Percentiles rank a stretch among this genome's conserved stretches.
phyloP scores from a whole-genome alignment of 1,140 invertebrate genomes.

The Myzus persicae region DNA sequence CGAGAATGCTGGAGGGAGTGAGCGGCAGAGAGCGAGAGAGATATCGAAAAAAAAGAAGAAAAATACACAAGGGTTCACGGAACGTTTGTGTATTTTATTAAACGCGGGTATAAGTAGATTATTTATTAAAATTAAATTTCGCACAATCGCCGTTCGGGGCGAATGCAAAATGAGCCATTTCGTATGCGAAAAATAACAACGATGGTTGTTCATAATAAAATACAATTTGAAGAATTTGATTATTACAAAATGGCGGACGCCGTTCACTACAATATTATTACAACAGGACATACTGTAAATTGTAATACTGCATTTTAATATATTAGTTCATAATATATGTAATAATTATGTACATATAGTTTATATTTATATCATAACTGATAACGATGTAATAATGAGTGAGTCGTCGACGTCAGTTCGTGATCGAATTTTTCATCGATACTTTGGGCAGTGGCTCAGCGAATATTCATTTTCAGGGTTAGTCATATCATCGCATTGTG shows the following conservation, averaged over 20 bases:
- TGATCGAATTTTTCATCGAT: not conserved
- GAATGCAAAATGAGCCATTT: constrained; percentile 4
- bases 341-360: not conserved
- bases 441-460: not conserved
- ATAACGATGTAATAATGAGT: not conserved
- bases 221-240: constrained; percentile 7
- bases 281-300: not conserved
- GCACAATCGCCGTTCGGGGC: not conserved
- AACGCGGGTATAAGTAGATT: constrained; percentile 10
- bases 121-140: constrained; percentile 22
- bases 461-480: too few relatives aligned
- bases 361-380: not conserved
- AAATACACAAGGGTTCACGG: not conserved
- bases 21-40: not conserved
- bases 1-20: not conserved
- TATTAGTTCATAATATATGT: not conserved
- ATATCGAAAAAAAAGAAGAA: constrained; percentile 7
- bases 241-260: not conserved
- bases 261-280: not conserved
- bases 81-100: constrained; percentile 14
- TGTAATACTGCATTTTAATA: not conserved
- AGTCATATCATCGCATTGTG: not conserved
- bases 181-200: constrained; percentile 14
- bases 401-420: not conserved
- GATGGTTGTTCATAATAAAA: not conserved